These are phyloP conservation scores for Scolopax rusticola DNA, from an alignment of 2,797 vertebrate genomes.

Conservation along the genomic window DNA sequence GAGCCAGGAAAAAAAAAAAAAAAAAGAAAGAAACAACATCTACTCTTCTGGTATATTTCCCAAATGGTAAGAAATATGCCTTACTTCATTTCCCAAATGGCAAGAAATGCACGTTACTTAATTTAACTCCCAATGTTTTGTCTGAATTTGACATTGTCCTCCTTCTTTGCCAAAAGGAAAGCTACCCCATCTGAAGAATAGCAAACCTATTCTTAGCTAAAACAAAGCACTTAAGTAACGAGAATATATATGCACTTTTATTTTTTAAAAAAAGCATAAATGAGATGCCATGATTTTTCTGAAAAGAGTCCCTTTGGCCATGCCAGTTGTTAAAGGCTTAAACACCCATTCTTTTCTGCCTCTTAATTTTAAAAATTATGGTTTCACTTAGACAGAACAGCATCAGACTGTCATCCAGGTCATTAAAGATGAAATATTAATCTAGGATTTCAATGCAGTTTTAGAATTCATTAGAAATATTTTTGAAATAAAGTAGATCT, in stretches of 20 bases:
- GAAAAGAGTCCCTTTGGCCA: background rate
- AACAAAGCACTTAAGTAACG: background rate
- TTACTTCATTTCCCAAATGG: background rate
- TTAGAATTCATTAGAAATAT: slow-evolving; percentile 8
- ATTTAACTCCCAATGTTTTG: background rate
- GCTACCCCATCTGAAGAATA: background rate
- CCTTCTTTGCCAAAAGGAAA: background rate
- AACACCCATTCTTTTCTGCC: background rate
- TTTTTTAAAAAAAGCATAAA: background rate
- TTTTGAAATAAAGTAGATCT: background rate
- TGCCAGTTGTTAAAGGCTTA: background rate
- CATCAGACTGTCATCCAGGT: background rate
- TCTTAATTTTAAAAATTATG: background rate
- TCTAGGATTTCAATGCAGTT: background rate
- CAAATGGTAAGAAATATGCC: background rate
- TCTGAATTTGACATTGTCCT: background rate
- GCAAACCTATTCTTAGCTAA: background rate
- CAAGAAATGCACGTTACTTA: background rate
- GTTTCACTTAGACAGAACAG: background rate
- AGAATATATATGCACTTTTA: background rate
- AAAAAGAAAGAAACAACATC: too few species aligned
- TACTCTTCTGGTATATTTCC: background rate
- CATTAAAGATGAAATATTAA: background rate
- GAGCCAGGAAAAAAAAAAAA: background rate
- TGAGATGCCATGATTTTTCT: background rate